Base-by-base conservation (phyloP, 2,888 invertebrate genomes). In the Acanthosepion lycidas region DNA sequence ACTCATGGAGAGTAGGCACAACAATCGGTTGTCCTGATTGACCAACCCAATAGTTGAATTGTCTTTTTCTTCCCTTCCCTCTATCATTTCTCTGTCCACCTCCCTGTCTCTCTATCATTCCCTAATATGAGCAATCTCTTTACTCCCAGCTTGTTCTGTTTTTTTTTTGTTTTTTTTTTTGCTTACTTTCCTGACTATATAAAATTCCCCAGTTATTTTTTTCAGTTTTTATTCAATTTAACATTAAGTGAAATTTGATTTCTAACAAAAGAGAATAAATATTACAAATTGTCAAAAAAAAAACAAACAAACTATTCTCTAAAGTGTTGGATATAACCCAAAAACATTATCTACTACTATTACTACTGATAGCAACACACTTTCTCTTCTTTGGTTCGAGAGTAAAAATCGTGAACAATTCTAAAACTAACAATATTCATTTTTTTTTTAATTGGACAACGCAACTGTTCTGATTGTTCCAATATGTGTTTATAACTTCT, bases 161-260 rank as follows among this genome's bases (percentile, higher is more conserved):
- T 42, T 59, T 20, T n/a, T n/a, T n/a, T n/a, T 20, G 20, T 20
- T 59, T 59, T 59, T 59, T 55, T 55, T 20, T 55, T 20, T 55
- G 15, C 55, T 20, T 55, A 18, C 20, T 59, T 23, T 59, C 20
- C 59, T 59, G 59, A 59, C 59, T 26, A 59, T 59, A 59, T 59
- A 59, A 59, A 20, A 23, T 59, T 59, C 59, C 59, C 6, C 20
- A 59, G 20, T 23, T 59, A 6, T 59, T 59, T 78, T n/a, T 28
- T 78, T 78, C 78, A 33, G n/a, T 78, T n/a, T 33, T 78, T 18
- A 33, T 78, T 78, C 78, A n/a, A 78, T 78, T 9, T 33, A n/a
- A 92, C 92, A 49, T 26, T 51, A 92, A 92, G 28, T 48, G 92
- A 51, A 92, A 92, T 92, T 92, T 49, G 92, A 48, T 51, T 49